Conservation (phyloP, 2,113 vertebrate species). For the Notiomystis cincta region DNA sequence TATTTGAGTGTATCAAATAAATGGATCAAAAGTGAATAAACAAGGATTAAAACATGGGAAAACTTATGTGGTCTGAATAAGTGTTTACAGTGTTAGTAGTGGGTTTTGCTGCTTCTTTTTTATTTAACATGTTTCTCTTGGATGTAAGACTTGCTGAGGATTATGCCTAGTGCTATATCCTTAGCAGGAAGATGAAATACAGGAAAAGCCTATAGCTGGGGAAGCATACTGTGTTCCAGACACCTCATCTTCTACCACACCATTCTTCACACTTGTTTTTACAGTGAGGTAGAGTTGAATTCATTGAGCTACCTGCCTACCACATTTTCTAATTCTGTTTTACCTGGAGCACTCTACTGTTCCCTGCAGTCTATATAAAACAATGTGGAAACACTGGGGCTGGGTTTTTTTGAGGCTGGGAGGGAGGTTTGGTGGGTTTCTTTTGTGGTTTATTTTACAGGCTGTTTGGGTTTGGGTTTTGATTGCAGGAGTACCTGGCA, state of each 20-base stretch:
- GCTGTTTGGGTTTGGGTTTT: neutral
- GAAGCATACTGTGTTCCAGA: neutral
- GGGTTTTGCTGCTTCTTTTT: neutral
- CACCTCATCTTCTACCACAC: neutral
- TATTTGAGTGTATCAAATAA: neutral
- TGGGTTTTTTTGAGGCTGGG: neutral
- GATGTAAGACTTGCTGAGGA: neutral
- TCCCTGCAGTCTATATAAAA: neutral
- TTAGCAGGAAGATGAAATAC: neutral
- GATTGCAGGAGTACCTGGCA: neutral
- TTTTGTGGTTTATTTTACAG: neutral
- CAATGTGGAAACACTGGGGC: neutral
- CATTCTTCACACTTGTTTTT: neutral
- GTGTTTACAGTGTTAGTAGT: neutral
- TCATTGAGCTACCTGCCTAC: neutral
- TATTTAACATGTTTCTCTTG: accelerated
- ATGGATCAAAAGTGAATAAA: neutral
- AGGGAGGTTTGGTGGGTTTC: too few species aligned
- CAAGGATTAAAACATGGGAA: neutral
- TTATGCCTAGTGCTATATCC: neutral
- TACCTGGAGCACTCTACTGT: neutral
- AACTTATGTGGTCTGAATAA: neutral
- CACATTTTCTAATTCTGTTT: accelerated
- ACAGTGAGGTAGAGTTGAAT: neutral
- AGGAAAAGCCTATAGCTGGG: neutral